Evolutionary conservation across 2,888 invertebrate genomes (phyloP).

Genomic region (Heteropelma amictum): DNA sequence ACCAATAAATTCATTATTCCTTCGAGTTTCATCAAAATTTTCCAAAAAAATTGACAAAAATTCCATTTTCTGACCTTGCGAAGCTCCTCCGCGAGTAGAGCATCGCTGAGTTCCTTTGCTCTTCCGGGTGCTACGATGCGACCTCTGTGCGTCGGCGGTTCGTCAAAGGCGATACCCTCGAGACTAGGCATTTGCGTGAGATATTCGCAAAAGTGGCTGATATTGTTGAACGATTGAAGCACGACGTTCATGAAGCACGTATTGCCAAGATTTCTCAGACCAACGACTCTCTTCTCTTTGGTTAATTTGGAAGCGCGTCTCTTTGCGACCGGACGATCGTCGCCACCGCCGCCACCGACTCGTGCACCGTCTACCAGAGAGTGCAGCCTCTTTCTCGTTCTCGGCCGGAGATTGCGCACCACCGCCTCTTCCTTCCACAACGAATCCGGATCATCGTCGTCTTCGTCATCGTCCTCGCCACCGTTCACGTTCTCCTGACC

Average conservation of each 20-base stretch:
- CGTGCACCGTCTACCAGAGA: constrained; percentile 79
- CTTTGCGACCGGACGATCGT: constrained; percentile 76
- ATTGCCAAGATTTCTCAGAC: constrained; percentile 89
- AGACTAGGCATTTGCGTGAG: constrained; percentile 88
- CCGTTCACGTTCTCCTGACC: constrained; percentile 68
- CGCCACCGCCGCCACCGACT: neutral
- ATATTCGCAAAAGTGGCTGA: constrained; percentile 90
- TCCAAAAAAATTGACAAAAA: neutral
- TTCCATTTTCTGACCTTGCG: constrained; percentile 81
- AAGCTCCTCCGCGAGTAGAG: constrained; percentile 88
- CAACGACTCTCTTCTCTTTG: constrained; percentile 84
- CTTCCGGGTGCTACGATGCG: constrained; percentile 81
- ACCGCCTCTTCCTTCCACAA: constrained; percentile 79
- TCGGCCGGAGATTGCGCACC: constrained; percentile 81
- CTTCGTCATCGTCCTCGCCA: constrained; percentile 59
- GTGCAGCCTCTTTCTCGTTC: constrained; percentile 82
- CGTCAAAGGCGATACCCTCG: constrained; percentile 79
- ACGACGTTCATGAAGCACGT: constrained; percentile 94
- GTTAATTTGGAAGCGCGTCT: constrained; percentile 78
- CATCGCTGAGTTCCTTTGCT: constrained; percentile 83
- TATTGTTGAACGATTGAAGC: constrained; percentile 90
- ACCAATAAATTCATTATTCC: too few relatives aligned
- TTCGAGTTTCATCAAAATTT: too few relatives aligned
- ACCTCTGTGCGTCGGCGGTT: constrained; percentile 73
- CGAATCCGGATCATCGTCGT: constrained; percentile 73